phyloP scores from a whole-genome alignment of 2,888 invertebrate genomes.

The Ramazzottius varieornatus region DNA sequence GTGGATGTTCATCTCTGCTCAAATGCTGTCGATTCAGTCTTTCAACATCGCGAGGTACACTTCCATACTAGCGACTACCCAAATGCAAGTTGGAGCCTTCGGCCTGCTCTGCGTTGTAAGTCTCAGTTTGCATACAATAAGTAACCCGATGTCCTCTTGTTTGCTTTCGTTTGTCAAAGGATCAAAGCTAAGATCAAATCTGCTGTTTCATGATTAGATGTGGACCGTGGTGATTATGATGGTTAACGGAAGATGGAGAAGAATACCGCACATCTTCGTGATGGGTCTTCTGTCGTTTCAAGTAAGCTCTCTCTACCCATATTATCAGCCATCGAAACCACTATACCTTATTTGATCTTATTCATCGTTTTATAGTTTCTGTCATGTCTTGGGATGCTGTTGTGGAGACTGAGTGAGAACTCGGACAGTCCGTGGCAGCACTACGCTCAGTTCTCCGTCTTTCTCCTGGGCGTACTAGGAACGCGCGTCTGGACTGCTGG shows the following conservation, averaged over 20 bases:
- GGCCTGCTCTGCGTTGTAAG: constrained; percentile 42
- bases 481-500: constrained; percentile 59
- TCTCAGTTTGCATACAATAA: too few relatives aligned
- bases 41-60: not conserved
- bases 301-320: constrained; percentile 4
- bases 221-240: not conserved
- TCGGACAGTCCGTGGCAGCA: constrained; percentile 31
- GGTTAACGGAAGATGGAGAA: constrained; percentile 8
- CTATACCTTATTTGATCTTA: too few relatives aligned
- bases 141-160: too few relatives aligned
- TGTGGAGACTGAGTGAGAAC: constrained; percentile 29
- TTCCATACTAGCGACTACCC: not conserved
- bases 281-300: constrained; percentile 10
- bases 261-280: constrained; percentile 10
- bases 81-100: constrained; percentile 37
- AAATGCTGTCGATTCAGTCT: constrained; percentile 41
- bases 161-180: too few relatives aligned
- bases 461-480: constrained; percentile 44
- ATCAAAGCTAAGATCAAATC: too few relatives aligned
- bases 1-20: constrained; percentile 75
- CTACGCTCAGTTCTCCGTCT: constrained; percentile 45
- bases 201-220: too few relatives aligned
- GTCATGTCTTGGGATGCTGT: constrained; percentile 36
- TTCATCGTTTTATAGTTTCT: constrained; percentile 15
- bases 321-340: too few relatives aligned